Percentiles rank a stretch among this genome's conserved stretches.
Conservation (phyloP, 2,113 vertebrate species). For the Mohoua ochrocephala region DNA sequence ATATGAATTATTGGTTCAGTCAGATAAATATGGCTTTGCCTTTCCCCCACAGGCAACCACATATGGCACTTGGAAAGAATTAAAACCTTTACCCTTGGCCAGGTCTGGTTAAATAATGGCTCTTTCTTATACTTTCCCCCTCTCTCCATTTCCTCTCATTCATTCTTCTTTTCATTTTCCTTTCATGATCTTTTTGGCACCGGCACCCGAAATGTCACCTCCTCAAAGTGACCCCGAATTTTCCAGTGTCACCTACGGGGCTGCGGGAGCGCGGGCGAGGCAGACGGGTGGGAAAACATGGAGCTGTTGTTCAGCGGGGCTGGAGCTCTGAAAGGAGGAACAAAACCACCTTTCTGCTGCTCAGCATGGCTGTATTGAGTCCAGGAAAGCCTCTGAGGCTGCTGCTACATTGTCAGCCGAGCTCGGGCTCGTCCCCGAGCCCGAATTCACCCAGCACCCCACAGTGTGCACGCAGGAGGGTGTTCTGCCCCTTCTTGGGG, state of each 20-base stretch:
- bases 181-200: slow-evolving; percentile 48
- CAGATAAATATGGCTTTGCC: slow-evolving; percentile 61
- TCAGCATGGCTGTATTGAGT: fast-evolving
- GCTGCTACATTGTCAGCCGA: neutral
- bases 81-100: slow-evolving; percentile 59
- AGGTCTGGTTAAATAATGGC: slow-evolving; percentile 63
- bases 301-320: neutral
- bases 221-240: slow-evolving; percentile 43
- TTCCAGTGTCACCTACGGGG: slow-evolving; percentile 55
- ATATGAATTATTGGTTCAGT: slow-evolving; percentile 74
- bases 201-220: slow-evolving; percentile 28
- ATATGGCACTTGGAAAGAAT: slow-evolving; percentile 70
- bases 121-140: slow-evolving; percentile 52
- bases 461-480: fast-evolving
- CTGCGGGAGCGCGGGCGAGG: neutral
- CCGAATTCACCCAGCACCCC: fast-evolving
- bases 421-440: neutral
- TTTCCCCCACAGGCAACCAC: slow-evolving; percentile 63
- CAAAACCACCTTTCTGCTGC: slow-evolving; percentile 30
- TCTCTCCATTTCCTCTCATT: slow-evolving; percentile 53
- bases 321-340: neutral
- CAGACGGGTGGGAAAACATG: neutral
- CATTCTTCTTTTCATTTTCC: slow-evolving; percentile 63
- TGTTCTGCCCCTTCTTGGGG: fast-evolving
- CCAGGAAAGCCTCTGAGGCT: neutral